These are phyloP conservation scores for Sipha maydis DNA, from an alignment of 2,888 invertebrate species.

Conservation along the genomic window DNA sequence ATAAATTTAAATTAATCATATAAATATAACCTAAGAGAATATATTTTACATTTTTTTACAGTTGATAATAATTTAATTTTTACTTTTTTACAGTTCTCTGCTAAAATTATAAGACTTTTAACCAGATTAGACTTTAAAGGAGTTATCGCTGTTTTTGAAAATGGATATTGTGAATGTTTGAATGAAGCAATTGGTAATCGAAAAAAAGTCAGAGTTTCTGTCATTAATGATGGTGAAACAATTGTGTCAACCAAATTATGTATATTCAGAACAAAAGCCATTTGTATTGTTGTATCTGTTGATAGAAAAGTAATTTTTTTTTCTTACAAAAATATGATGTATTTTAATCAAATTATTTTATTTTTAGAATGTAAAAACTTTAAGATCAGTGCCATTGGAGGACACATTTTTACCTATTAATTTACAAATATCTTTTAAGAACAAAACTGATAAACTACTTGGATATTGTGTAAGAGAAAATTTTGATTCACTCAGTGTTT, in stretches of 20 bases:
- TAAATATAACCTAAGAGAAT: neutral
- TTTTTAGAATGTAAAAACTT: slow-evolving; percentile 55
- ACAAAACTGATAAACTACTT: slow-evolving; percentile 36
- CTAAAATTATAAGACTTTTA: slow-evolving; percentile 52
- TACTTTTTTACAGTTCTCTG: slow-evolving; percentile 33
- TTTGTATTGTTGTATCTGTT: slow-evolving; percentile 47
- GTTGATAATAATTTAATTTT: neutral
- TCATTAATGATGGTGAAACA: slow-evolving; percentile 41
- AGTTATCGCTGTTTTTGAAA: slow-evolving; percentile 54
- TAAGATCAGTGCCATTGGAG: slow-evolving; percentile 48
- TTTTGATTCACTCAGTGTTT: slow-evolving; percentile 29
- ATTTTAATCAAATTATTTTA: neutral
- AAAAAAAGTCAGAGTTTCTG: slow-evolving; percentile 33
- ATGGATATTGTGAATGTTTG: slow-evolving; percentile 56
- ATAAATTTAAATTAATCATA: neutral
- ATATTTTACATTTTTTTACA: neutral
- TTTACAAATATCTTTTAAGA: slow-evolving; percentile 52
- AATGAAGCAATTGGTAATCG: slow-evolving; percentile 50
- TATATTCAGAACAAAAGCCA: slow-evolving; percentile 46
- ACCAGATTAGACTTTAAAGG: slow-evolving; percentile 51
- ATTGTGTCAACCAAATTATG: slow-evolving; percentile 52
- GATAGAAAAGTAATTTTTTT: slow-evolving; percentile 37
- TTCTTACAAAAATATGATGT: neutral
- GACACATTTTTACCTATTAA: slow-evolving; percentile 49
- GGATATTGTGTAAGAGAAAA: slow-evolving; percentile 59